These are phyloP conservation scores for Petrocephalus sullivani DNA, from an alignment of 2,797 vertebrate species.

Conservation along the genomic window DNA sequence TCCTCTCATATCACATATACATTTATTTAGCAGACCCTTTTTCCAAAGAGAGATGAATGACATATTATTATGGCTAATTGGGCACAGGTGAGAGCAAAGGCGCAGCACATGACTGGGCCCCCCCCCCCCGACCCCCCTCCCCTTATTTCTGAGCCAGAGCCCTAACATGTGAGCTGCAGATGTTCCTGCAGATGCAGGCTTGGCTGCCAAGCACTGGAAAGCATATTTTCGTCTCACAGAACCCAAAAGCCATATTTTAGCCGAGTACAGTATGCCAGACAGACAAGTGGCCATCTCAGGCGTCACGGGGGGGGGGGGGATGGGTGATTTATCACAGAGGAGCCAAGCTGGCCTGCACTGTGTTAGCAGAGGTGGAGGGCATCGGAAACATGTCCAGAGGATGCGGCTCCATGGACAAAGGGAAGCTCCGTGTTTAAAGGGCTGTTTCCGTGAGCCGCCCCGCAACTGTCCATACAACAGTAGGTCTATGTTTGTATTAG, in stretches of 20 bases:
- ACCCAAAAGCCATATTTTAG: background rate
- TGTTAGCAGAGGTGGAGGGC: background rate
- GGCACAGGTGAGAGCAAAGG: background rate
- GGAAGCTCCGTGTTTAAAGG: background rate
- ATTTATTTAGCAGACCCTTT: background rate
- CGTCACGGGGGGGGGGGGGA: background rate
- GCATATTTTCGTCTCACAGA: background rate
- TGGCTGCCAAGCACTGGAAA: background rate
- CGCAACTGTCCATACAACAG: background rate
- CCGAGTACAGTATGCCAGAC: background rate
- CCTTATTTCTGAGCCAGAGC: background rate
- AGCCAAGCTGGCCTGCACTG: background rate
- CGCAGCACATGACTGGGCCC: background rate
- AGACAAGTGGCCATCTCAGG: background rate
- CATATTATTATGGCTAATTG: background rate
- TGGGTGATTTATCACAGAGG: background rate
- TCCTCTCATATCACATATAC: background rate
- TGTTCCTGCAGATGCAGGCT: background rate
- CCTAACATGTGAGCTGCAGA: conserved; percentile 2
- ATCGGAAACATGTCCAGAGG: background rate
- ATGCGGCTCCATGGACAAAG: background rate
- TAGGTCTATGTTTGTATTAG: background rate
- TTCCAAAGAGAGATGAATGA: background rate
- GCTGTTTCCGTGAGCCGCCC: background rate
- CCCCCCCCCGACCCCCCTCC: background rate